phyloP scores from a whole-genome alignment of 2,888 invertebrate species.

The Hedya salicella region DNA sequence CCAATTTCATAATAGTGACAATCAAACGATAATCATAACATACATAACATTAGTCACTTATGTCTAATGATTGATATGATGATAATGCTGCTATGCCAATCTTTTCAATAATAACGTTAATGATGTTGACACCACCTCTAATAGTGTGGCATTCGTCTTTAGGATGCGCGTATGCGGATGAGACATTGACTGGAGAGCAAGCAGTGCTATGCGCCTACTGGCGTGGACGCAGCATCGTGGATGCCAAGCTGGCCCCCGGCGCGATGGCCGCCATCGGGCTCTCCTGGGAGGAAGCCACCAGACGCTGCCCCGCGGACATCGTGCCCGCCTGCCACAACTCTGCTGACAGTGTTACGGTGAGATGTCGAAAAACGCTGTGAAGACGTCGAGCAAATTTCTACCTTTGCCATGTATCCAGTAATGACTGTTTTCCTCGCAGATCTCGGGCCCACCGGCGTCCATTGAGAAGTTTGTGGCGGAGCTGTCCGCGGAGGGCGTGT shows the following conservation, averaged over 20 bases:
- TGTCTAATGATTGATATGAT: constrained; percentile 9
- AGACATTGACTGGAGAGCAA: constrained; percentile 97
- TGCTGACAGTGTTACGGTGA: constrained; percentile 93
- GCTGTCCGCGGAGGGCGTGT: constrained; percentile 90
- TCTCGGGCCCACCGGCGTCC: constrained; percentile 93
- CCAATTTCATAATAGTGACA: too few species aligned
- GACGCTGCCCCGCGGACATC: constrained; percentile 91
- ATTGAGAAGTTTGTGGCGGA: constrained; percentile 89
- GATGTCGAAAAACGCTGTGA: not conserved
- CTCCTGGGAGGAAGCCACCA: constrained; percentile 92
- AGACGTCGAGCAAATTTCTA: too few species aligned
- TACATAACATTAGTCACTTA: not conserved
- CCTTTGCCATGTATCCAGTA: not conserved
- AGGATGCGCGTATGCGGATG: constrained; percentile 98
- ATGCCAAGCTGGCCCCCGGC: constrained; percentile 89
- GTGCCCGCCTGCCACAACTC: constrained; percentile 98
- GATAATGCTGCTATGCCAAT: constrained; percentile 1
- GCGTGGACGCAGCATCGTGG: constrained; percentile 93
- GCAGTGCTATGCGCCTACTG: constrained; percentile 97
- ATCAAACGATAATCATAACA: too few species aligned
- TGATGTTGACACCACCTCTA: not conserved
- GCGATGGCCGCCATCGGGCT: constrained; percentile 97
- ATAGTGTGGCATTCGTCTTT: constrained; percentile 48
- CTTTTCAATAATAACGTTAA: too few species aligned
- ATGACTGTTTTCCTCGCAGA: constrained; percentile 53